Evolutionary conservation across 2,113 vertebrate genomes (phyloP), one percentile per base, ranked within the genome.

Genomic region (Catagonus wagneri): DNA sequence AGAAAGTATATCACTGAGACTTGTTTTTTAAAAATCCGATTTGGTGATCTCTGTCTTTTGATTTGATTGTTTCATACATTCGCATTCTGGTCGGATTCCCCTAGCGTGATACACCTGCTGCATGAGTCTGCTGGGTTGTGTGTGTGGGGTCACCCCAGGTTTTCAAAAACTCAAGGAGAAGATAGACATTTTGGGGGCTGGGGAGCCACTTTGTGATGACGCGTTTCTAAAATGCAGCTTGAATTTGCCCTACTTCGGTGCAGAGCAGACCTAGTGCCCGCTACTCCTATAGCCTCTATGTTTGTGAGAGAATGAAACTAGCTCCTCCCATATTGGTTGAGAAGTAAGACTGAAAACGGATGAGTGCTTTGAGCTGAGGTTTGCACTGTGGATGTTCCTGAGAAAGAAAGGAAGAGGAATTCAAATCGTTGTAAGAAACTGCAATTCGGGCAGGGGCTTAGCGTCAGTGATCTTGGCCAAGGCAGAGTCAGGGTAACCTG

Each of bases 221-320:
- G 58, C 80, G 32, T 56, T 11, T 9, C n/a, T 15, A 81, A n/a
- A 32, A 15, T 74, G 56, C 54, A 69, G 25, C 68, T 11, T 19
- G 25, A 44, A 13, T 63, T 22, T 3, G 4, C 15, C 25, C 32
- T 25, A 14, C 27, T 66, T 83, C 19, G 17, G 1, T 3, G 9
- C 10, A 7, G 25, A 65, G 27, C 34, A 66, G n/a, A 44, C 20
- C 0, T 0, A 6, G 19, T 4, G 10, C 3, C 27, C 15, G 27
- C 52, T 6, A 14, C 19, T 3, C 27, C n/a, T 7, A 0, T 17
- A 23, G 29, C 36, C 39, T 32, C 0, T 17, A 17, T 65, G 39
- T 65, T 36, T n/a, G 25, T 20, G 44, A 44, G 39, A 72, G 4
- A 4, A 32, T 54, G 19, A 72, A 79, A 72, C 66, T 4, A 34